phyloP scores from a whole-genome alignment of 2,113 vertebrate genomes.

The Tachysurus vachellii region DNA sequence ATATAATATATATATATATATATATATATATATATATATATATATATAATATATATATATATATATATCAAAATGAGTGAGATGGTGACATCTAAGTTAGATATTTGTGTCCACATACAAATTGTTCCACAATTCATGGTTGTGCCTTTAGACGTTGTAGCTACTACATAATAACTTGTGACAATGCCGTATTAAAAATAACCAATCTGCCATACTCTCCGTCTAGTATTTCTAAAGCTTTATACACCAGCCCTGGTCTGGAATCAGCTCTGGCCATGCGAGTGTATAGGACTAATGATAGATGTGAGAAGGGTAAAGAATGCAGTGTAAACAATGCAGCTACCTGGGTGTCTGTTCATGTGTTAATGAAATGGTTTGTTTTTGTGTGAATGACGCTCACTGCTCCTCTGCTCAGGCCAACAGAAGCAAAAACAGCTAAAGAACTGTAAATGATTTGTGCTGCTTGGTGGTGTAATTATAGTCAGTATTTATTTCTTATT shows the following conservation, averaged over 20 bases:
- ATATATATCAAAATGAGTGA: background rate
- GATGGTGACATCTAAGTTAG: background rate
- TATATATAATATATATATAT: no score
- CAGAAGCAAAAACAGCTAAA: background rate
- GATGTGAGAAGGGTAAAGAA: background rate
- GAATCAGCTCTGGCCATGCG: background rate
- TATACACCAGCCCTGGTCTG: background rate
- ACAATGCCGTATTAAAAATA: background rate
- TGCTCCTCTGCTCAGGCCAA: background rate
- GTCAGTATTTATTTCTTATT: background rate
- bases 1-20: no score
- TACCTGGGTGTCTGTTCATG: background rate
- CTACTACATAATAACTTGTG: background rate
- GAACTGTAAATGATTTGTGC: background rate
- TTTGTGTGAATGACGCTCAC: background rate
- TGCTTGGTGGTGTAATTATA: conserved; percentile 3
- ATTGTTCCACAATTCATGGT: background rate
- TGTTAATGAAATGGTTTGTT: background rate
- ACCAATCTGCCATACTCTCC: no score
- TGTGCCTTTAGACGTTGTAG: background rate
- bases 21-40: no score
- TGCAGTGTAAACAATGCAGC: background rate
- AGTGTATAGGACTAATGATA: background rate
- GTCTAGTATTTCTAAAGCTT: background rate
- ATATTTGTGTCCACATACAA: background rate